phyloP scores from a whole-genome alignment of 2,113 vertebrate genomes.

The Sorex fumeus region DNA sequence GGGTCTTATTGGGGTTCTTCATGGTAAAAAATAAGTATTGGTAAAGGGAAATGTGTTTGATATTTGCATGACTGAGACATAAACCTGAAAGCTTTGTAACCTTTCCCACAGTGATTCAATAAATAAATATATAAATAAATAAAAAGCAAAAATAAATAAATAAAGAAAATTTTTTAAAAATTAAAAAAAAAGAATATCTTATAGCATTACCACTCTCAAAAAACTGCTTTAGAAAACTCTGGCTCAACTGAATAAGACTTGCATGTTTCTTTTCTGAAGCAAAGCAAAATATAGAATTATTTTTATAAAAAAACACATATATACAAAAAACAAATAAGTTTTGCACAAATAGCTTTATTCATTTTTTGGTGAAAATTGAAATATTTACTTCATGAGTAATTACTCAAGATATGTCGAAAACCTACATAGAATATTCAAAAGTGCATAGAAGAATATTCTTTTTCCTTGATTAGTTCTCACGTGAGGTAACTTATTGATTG shows the following conservation, averaged over 20 bases:
- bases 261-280: background rate
- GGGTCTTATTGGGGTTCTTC: too few species aligned
- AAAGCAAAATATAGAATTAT: background rate
- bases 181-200: too few species aligned
- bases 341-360: background rate
- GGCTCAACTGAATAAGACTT: background rate
- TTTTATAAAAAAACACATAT: background rate
- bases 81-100: too few species aligned
- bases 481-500: background rate
- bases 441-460: background rate
- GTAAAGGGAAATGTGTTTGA: too few species aligned
- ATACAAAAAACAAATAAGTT: background rate
- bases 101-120: too few species aligned
- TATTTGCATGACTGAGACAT: too few species aligned
- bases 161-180: too few species aligned
- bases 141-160: too few species aligned
- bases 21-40: too few species aligned
- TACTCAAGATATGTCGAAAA: background rate
- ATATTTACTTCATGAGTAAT: background rate
- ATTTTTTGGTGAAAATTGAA: constrained; percentile 11
- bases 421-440: background rate
- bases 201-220: too few species aligned
- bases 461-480: background rate
- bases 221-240: too few species aligned
- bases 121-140: too few species aligned